phyloP scores from a whole-genome alignment of 2,113 vertebrate genomes.

The Strix aluco region DNA sequence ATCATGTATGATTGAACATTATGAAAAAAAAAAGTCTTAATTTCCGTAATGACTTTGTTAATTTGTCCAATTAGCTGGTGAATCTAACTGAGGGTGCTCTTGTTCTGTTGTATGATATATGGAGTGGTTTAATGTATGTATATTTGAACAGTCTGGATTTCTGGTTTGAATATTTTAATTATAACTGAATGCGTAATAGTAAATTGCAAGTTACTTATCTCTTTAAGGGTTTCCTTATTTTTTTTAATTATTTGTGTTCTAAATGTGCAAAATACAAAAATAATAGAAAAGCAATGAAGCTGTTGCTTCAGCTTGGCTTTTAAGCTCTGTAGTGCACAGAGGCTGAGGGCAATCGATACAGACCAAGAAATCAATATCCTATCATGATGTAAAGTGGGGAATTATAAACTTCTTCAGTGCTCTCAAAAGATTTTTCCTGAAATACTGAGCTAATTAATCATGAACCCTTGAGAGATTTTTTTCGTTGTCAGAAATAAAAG shows the following conservation, averaged over 20 bases:
- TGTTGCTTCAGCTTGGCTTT: neutral
- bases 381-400: constrained; percentile 51
- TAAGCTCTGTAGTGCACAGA: neutral
- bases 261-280: neutral
- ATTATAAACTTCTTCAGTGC: constrained; percentile 44
- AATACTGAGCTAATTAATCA: constrained; percentile 45
- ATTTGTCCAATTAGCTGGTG: neutral
- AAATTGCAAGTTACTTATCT: neutral
- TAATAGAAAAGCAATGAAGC: neutral
- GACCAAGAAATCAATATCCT: constrained; percentile 46
- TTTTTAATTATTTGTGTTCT: neutral
- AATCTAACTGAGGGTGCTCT: neutral
- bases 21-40: neutral
- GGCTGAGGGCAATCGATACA: neutral
- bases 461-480: neutral
- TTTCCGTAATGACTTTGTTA: constrained; percentile 9
- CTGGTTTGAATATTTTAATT: constrained; percentile 10
- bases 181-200: neutral
- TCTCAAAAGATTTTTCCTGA: constrained; percentile 40
- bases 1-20: neutral
- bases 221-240: neutral
- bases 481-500: neutral
- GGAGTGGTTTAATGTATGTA: neutral
- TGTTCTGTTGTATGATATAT: neutral
- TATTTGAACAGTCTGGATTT: neutral